A percentile compares a stretch with the other conserved stretches of the same genome.
Evolutionary conservation across 2,113 vertebrate species (phyloP).

Genomic region (Paradoxurus hermaphroditus): DNA sequence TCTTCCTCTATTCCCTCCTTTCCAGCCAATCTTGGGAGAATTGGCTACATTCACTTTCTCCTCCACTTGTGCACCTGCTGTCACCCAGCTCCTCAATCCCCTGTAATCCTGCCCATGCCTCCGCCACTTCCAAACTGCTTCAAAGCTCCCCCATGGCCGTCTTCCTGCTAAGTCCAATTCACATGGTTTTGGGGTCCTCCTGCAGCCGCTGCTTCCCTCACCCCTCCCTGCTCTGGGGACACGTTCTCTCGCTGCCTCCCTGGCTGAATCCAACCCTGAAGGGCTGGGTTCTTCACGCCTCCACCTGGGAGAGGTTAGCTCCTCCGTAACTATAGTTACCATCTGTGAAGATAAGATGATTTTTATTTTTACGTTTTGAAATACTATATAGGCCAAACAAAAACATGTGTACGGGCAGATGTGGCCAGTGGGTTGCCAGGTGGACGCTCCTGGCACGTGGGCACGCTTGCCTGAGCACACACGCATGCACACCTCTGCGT

Average conservation of each 20-base stretch:
- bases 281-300: not conserved
- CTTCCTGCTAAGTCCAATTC: not conserved
- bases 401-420: not conserved
- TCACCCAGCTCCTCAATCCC: not conserved
- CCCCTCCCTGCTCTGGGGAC: fast-evolving
- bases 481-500: fast-evolving
- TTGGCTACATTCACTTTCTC: not conserved
- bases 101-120: not conserved
- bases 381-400: not conserved
- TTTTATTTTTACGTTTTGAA: not conserved
- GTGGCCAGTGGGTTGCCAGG: not conserved
- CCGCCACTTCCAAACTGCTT: not conserved
- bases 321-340: not conserved
- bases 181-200: not conserved
- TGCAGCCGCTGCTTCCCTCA: not conserved
- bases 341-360: not conserved
- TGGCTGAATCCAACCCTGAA: not conserved
- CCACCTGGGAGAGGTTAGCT: not conserved
- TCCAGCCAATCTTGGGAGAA: not conserved
- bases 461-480: not conserved
- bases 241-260: not conserved
- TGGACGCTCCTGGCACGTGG: not conserved
- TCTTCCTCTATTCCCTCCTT: not conserved
- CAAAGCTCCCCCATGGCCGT: not conserved
- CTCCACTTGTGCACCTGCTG: not conserved